phyloP scores from a whole-genome alignment of 2,888 invertebrate species.

The Drosophila conformis region DNA sequence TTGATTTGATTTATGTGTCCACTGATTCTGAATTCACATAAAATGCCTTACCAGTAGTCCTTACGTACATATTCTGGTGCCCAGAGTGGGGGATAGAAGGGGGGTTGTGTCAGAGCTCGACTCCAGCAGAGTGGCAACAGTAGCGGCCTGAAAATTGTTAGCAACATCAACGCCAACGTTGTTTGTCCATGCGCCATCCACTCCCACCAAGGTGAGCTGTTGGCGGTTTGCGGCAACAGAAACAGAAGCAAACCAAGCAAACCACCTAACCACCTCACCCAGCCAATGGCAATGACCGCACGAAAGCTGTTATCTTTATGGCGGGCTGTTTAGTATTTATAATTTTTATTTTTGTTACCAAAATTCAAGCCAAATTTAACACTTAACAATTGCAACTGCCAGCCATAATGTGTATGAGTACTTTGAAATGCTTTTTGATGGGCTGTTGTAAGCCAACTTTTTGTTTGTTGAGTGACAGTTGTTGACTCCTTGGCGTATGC shows the following conservation, averaged over 20 bases:
- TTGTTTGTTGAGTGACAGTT: slow-evolving; percentile 3
- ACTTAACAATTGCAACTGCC: slow-evolving; percentile 26
- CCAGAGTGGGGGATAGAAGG: not conserved
- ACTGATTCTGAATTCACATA: slow-evolving; percentile 57
- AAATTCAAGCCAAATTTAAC: slow-evolving; percentile 46
- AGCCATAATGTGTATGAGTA: slow-evolving; percentile 1
- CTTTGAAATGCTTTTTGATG: slow-evolving; percentile 13
- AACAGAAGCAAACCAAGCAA: slow-evolving; percentile 2
- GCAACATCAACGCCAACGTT: slow-evolving; percentile 53
- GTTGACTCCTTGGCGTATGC: slow-evolving; percentile 28
- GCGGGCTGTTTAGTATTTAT: slow-evolving; percentile 40
- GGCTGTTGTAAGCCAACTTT: slow-evolving; percentile 14
- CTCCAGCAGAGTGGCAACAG: slow-evolving; percentile 3
- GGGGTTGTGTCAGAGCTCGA: not conserved
- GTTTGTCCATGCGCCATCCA: slow-evolving; percentile 33
- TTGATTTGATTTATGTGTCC: slow-evolving; percentile 60
- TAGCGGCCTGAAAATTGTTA: slow-evolving; percentile 47
- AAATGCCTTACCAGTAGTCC: slow-evolving; percentile 30
- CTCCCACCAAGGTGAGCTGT: slow-evolving; percentile 55
- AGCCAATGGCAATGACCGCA: slow-evolving; percentile 24
- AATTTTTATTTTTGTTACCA: slow-evolving; percentile 14
- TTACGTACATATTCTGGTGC: not conserved
- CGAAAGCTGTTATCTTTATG: slow-evolving; percentile 55
- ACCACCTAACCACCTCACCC: not conserved
- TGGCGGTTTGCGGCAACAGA: slow-evolving; percentile 46